These are phyloP conservation scores for Gavia stellata DNA, from an alignment of 2,113 vertebrate genomes.

Conservation along the genomic window DNA sequence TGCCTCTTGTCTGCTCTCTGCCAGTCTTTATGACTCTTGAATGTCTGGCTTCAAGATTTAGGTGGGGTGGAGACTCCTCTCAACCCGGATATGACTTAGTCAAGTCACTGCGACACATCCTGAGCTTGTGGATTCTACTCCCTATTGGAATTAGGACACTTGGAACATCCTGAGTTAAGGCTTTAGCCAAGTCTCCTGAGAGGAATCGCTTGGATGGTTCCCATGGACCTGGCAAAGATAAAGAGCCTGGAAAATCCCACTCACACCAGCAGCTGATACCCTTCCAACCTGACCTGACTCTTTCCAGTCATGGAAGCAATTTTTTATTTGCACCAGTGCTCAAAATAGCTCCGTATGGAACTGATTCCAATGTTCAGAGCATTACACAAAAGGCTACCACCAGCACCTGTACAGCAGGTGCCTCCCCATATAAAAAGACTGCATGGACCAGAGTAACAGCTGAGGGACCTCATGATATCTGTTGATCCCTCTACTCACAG, in stretches of 20 bases:
- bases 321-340: background rate
- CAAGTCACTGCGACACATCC: background rate
- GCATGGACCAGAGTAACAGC: background rate
- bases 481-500: background rate
- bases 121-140: background rate
- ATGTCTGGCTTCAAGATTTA: background rate
- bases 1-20: background rate
- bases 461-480: background rate
- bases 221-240: background rate
- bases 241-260: conserved; percentile 6
- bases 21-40: background rate
- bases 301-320: background rate
- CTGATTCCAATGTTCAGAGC: background rate
- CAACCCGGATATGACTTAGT: background rate
- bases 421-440: background rate
- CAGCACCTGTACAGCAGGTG: background rate
- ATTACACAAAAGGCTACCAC: background rate
- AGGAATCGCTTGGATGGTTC: background rate
- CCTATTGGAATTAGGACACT: background rate
- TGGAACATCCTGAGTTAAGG: background rate
- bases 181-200: background rate
- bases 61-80: background rate
- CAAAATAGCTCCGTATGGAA: background rate
- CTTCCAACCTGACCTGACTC: background rate
- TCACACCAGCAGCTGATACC: background rate